Base-by-base conservation (phyloP, 1,140 invertebrate genomes). In the Drosophila nebulosa region DNA sequence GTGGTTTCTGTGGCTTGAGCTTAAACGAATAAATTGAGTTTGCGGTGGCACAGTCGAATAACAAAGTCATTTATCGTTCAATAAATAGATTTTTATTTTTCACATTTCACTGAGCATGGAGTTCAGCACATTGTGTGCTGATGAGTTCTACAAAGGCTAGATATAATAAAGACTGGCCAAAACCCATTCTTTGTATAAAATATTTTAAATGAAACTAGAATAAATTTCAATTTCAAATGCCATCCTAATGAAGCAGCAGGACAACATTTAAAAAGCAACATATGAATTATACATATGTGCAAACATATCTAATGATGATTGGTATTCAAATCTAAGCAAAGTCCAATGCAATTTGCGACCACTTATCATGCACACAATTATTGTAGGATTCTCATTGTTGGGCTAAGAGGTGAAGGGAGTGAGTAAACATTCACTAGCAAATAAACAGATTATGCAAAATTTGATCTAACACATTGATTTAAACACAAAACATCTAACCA, bases 301-400 rank as follows among this genome's bases (percentile, higher is more conserved):
- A 46, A 46, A 57, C 18, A 7, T 18, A n/a, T 7, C 26, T 53
- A 42, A 61, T 61, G 72, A 73, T 85, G 62, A 62, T 61, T 58
- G 67, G 51, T 52, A 58, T 76, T 65, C 22, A 85, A 64, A 70
- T 72, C 61, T 68, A 70, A 77, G 74, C 80, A 78, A 76, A 77
- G 69, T 22, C 42, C 77, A 86, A 70, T 86, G 69, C 78, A 80
- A 78, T 80, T 77, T 81, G 67, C 64, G 59, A 65, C 69, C 74
- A 77, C 75, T 79, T 71, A 55, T 63, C 62, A 73, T 24, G 10
- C 51, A 14, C 0, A 55, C 52, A 80, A 74, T 74, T 80, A 73
- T 55, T 69, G 52, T 66, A 59, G 46, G 39, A 63, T 65, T 65
- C 53, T 59, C 24, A 50, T 58, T 65, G 60, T 53, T 65, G 69